Conservation (phyloP, 2,888 invertebrate species). For the Ochropacha duplaris region DNA sequence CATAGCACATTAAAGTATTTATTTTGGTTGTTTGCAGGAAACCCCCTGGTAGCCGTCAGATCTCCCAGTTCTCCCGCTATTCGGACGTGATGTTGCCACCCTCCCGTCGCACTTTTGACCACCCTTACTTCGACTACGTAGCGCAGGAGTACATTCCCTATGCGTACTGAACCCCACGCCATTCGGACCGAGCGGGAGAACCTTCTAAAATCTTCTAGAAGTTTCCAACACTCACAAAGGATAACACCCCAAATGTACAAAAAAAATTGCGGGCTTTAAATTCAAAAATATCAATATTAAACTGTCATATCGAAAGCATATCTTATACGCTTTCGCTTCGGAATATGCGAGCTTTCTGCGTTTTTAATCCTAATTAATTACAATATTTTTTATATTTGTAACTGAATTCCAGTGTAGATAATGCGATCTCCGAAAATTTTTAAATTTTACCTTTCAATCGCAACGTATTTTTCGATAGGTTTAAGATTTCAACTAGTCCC, state of each 20-base stretch:
- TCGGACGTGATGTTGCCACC: slow-evolving; percentile 75
- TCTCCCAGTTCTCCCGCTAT: slow-evolving; percentile 77
- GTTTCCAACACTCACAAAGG: slow-evolving; percentile 35
- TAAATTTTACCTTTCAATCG: slow-evolving; percentile 57
- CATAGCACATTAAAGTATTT: not conserved
- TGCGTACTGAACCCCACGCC: slow-evolving; percentile 56
- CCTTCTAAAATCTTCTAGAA: slow-evolving; percentile 46
- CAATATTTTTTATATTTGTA: slow-evolving; percentile 70
- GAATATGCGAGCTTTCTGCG: slow-evolving; percentile 62
- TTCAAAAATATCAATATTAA: slow-evolving; percentile 53
- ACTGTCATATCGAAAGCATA: slow-evolving; percentile 77
- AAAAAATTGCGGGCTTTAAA: slow-evolving; percentile 54
- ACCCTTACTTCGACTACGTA: slow-evolving; percentile 63
- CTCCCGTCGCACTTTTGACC: slow-evolving; percentile 62
- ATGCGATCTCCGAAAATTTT: slow-evolving; percentile 56
- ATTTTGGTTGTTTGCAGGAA: slow-evolving; percentile 48
- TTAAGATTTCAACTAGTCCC: slow-evolving; percentile 52
- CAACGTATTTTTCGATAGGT: slow-evolving; percentile 74
- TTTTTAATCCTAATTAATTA: slow-evolving; percentile 36
- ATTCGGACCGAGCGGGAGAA: slow-evolving; percentile 38
- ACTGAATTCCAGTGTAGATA: slow-evolving; percentile 60
- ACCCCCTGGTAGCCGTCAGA: slow-evolving; percentile 71
- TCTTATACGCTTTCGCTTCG: slow-evolving; percentile 67
- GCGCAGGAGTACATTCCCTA: slow-evolving; percentile 65
- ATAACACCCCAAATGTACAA: slow-evolving; percentile 56